phyloP scores from a whole-genome alignment of 2,888 invertebrate genomes.

The Steinernema carpocapsae region DNA sequence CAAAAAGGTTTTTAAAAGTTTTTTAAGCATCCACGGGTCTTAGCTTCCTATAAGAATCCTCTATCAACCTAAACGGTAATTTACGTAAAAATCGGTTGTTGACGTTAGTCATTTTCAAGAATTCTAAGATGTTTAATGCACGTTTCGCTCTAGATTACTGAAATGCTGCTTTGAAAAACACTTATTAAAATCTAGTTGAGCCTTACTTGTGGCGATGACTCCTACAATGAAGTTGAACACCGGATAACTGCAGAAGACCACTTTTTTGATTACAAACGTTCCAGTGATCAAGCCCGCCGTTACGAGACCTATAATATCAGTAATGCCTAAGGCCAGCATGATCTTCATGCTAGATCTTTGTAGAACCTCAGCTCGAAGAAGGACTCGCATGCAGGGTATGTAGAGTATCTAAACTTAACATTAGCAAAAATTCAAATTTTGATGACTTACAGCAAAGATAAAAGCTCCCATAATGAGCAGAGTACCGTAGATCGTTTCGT shows the following conservation, averaged over 20 bases:
- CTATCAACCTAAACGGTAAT: too few species aligned
- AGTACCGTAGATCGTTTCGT: background rate
- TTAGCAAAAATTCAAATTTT: background rate
- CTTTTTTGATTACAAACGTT: background rate
- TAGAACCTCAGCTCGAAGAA: background rate
- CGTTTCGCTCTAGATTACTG: too few species aligned
- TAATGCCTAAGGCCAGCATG: background rate
- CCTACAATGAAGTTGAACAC: background rate
- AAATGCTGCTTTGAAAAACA: too few species aligned
- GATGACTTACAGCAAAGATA: background rate
- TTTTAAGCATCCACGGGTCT: too few species aligned
- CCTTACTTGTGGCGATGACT: background rate
- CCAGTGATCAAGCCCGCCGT: background rate
- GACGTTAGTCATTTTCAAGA: too few species aligned
- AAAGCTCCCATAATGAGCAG: background rate
- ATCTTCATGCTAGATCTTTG: slow-evolving; percentile 5
- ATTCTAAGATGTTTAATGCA: too few species aligned
- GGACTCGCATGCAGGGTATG: slow-evolving; percentile 3
- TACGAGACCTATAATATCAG: background rate
- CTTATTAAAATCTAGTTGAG: too few species aligned
- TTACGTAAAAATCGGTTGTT: too few species aligned
- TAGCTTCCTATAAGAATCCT: too few species aligned
- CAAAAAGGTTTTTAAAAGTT: too few species aligned
- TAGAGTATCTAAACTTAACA: background rate
- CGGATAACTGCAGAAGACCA: background rate